These are phyloP conservation scores for Haliclona indistincta DNA, from an alignment of 37 sponge, comb jelly and placozoan genomes.

Conservation along the genomic window DNA sequence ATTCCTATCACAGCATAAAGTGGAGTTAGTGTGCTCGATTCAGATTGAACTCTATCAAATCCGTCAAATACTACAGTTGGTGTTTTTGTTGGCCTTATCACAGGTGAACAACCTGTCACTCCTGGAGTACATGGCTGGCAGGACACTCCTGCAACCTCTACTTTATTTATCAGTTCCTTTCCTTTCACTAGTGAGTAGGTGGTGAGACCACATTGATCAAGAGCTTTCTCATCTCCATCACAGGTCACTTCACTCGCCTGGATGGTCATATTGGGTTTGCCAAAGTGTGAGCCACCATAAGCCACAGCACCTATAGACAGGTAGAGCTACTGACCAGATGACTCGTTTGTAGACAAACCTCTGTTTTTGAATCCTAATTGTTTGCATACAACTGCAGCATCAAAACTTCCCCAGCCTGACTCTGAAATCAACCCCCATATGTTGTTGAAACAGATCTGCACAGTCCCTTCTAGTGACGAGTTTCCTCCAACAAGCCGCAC, in stretches of 20 bases:
- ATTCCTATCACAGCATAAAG: no score
- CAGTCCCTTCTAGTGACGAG: neutral
- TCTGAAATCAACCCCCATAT: neutral
- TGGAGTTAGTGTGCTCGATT: no score
- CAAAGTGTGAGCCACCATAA: neutral
- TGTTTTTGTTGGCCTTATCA: no score
- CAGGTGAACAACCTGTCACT: no score
- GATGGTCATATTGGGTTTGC: neutral
- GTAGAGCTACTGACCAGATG: neutral
- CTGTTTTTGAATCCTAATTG: slow-evolving; percentile 3
- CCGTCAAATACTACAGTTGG: no score
- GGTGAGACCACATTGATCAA: neutral
- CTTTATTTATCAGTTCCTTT: neutral
- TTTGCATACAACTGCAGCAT: neutral
- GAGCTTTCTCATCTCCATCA: slow-evolving; percentile 7
- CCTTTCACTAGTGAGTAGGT: slow-evolving; percentile 6
- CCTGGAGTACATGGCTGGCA: no score
- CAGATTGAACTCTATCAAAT: no score
- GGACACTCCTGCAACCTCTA: slow-evolving; percentile 4
- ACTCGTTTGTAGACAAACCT: no score
- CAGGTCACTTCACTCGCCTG: neutral
- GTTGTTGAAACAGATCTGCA: neutral
- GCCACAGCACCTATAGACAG: neutral
- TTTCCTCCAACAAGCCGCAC: slow-evolving; percentile 2
- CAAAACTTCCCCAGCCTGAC: neutral